Evolutionary conservation across 2,888 invertebrate species (phyloP).

Genomic region (Ctenicera cuprea): DNA sequence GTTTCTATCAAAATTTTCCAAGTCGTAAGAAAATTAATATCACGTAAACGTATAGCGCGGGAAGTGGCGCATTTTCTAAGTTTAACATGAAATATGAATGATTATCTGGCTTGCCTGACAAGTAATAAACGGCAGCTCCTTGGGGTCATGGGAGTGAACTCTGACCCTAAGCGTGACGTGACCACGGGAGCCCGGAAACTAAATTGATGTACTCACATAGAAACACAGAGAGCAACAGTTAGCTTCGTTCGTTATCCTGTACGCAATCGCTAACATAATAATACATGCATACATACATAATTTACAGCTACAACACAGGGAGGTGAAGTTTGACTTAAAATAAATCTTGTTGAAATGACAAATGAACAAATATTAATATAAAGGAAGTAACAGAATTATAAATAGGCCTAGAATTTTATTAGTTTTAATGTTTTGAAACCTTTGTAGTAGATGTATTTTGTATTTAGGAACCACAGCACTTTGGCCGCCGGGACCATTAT

Average conservation of each 20-base stretch:
- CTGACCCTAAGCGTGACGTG: constrained; percentile 24
- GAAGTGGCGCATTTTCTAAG: constrained; percentile 22
- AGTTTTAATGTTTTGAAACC: too few relatives aligned
- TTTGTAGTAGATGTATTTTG: too few relatives aligned
- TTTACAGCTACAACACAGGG: not conserved
- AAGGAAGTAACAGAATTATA: too few relatives aligned
- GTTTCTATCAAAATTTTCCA: too few relatives aligned
- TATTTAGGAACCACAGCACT: too few relatives aligned
- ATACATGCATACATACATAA: not conserved
- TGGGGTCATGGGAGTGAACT: constrained; percentile 32
- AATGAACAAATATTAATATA: too few relatives aligned
- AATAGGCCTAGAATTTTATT: too few relatives aligned
- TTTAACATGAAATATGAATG: constrained; percentile 19
- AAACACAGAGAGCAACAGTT: constrained; percentile 30
- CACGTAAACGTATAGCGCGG: not conserved
- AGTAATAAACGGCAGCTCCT: constrained; percentile 29
- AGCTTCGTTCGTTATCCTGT: constrained; percentile 3
- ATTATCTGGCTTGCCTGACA: constrained; percentile 29
- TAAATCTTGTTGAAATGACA: too few relatives aligned
- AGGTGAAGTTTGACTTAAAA: too few relatives aligned
- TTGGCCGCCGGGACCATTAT: too few relatives aligned
- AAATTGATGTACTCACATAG: constrained; percentile 30
- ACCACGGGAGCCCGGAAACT: constrained; percentile 30
- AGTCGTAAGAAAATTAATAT: too few relatives aligned
- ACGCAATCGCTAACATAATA: constrained; percentile 8